Evolutionary conservation across 2,113 vertebrate species (phyloP), one percentile per base, ranked within the genome.

Genomic region (Myxocyprinus asiaticus): DNA sequence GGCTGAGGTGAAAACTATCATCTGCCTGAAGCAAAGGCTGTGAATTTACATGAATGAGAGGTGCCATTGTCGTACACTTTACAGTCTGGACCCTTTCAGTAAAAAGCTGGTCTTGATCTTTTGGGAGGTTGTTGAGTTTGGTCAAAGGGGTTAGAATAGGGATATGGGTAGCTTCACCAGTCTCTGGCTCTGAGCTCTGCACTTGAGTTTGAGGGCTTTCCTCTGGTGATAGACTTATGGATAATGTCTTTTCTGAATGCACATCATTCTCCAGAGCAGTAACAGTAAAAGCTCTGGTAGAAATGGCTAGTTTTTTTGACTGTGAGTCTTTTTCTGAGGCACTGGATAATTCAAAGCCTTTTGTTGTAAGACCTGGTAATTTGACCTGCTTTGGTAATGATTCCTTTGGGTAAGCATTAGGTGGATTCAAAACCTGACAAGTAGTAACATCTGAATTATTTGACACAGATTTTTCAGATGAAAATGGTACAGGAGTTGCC

Each of bases 311-410:
- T 45, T 66, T 15, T 62, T 74, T 59, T 66, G 67, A 43, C 12
- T 50, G 51, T 22, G 79, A 43, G 14, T 84, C 69, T 55, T 82
- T 82, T 44, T 70, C 73, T 76, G 83, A 81, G 72, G 81, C 66
- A 82, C 64, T 84, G 55, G 77, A 59, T 63, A 76, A n/a, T 43
- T 86, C 70, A 45, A 68, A 77, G 76, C 56, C 59, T 76, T 80
- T 66, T 64, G 82, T 79, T 69, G 70, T 59, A 67, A 77, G 72
- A 67, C 43, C 79, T 69, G 78, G 55, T 69, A 73, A 63, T 59
- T 85, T 83, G 62, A 85, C 79, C 81, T 82, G 71, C 82, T 85
- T 82, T 71, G 85, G 68, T n/a, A 78, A 65, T 51, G 83, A 79
- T 74, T 86, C 77, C 44, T 77, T 77, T 62, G 67, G 56, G 50